Evolutionary conservation across 2,888 invertebrate species (phyloP).

Genomic region (Orchestes rusci): DNA sequence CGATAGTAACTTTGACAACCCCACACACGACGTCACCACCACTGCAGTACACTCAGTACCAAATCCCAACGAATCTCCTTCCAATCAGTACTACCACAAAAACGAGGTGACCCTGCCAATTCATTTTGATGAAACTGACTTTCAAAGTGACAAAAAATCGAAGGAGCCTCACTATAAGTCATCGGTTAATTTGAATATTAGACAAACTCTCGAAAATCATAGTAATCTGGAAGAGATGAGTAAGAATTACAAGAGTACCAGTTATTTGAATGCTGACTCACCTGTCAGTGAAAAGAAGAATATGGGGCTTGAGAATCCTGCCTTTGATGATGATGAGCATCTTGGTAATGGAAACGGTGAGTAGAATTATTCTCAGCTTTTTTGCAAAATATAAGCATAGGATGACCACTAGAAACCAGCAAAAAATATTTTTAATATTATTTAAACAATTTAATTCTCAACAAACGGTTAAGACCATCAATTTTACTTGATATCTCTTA

Average conservation of each 20-base stretch:
- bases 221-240: slow-evolving; percentile 41
- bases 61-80: slow-evolving; percentile 22
- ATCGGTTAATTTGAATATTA: slow-evolving; percentile 42
- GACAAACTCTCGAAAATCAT: slow-evolving; percentile 38
- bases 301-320: slow-evolving; percentile 46
- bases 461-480: no score
- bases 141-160: slow-evolving; percentile 27
- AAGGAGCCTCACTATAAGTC: slow-evolving; percentile 41
- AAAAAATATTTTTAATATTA: neutral
- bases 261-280: slow-evolving; percentile 36
- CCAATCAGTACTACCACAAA: slow-evolving; percentile 38
- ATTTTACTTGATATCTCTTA: no score
- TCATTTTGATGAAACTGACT: slow-evolving; percentile 39
- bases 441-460: no score
- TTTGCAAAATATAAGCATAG: neutral
- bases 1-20: slow-evolving; percentile 35
- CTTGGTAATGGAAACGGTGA: slow-evolving; percentile 38
- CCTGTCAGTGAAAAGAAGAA: slow-evolving; percentile 30
- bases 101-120: slow-evolving; percentile 43
- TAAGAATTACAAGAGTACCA: slow-evolving; percentile 42
- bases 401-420: no score
- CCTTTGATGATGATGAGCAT: slow-evolving; percentile 38
- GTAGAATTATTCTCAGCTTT: neutral
- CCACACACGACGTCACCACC: slow-evolving; percentile 30
- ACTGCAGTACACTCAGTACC: slow-evolving; percentile 31